Percentiles rank a stretch among this genome's conserved stretches.
phyloP scores from a whole-genome alignment of 2,797 vertebrate genomes.

The Pyrocephalus nanus region DNA sequence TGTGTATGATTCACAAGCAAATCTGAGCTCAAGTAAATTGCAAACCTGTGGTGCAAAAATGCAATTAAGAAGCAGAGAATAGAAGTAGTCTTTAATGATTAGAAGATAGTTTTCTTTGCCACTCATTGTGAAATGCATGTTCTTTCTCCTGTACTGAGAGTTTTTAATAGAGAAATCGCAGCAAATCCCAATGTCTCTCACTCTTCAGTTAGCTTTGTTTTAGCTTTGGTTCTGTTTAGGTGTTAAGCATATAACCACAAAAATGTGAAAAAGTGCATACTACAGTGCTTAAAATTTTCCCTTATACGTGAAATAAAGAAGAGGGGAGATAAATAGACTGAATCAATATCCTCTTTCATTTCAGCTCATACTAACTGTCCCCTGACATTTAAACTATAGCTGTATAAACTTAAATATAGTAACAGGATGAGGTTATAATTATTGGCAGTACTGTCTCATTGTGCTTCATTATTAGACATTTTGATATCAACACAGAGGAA shows the following conservation, averaged over 20 bases:
- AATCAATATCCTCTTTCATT: background rate
- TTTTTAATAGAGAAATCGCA: background rate
- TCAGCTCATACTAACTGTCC: background rate
- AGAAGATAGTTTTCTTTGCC: background rate
- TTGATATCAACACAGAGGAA: background rate
- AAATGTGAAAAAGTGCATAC: background rate
- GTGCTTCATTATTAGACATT: background rate
- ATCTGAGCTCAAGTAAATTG: background rate
- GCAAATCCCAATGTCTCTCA: background rate
- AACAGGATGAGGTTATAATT: background rate
- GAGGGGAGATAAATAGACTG: background rate
- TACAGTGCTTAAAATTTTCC: background rate
- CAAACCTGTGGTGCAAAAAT: background rate
- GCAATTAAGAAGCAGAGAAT: background rate
- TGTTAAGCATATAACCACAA: background rate
- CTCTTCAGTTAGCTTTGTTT: background rate
- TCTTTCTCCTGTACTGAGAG: background rate
- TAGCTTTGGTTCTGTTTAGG: background rate
- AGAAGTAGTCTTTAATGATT: background rate
- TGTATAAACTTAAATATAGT: background rate
- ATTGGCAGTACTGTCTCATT: background rate
- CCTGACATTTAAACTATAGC: background rate
- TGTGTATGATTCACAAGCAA: background rate
- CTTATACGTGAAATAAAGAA: background rate
- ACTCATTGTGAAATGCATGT: background rate